A percentile compares a stretch with the other conserved stretches of the same genome.
phyloP scores from a whole-genome alignment of 2,888 invertebrate genomes.

The Eumacrocentrus americanus region DNA sequence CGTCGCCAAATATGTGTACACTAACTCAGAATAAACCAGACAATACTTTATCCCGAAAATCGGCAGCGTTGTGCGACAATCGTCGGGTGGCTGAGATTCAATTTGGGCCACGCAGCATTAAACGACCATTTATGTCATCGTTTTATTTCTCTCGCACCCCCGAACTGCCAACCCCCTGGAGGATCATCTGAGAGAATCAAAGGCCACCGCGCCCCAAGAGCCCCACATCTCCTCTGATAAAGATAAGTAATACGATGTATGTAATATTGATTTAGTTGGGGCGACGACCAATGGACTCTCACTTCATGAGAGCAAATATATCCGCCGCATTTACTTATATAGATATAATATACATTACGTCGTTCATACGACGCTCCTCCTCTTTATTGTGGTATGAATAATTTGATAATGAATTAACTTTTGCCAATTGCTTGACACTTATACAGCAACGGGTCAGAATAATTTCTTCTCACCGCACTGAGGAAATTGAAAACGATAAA shows the following conservation, averaged over 20 bases:
- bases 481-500: no score
- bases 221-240: not conserved
- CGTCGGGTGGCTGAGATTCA: constrained; percentile 52
- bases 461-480: no score
- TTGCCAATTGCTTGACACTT: no score
- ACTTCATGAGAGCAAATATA: no score
- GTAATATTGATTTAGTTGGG: not conserved
- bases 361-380: no score
- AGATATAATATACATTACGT: no score
- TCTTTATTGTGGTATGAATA: no score
- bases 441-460: no score
- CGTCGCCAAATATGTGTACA: constrained; percentile 28
- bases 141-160: constrained; percentile 35
- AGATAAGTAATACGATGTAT: not conserved
- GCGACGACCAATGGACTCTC: no score
- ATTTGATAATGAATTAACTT: no score
- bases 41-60: constrained; percentile 41
- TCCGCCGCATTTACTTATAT: no score
- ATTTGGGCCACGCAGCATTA: constrained; percentile 52
- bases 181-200: not conserved
- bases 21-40: constrained; percentile 25
- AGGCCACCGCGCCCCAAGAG: not conserved
- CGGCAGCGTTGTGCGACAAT: constrained; percentile 37
- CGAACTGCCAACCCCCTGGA: constrained; percentile 3
- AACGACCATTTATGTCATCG: constrained; percentile 45